A percentile compares a stretch with the other conserved stretches of the same genome.
Evolutionary conservation across 2,113 vertebrate genomes (phyloP).

Genomic region (Cyprinodon tularosa): DNA sequence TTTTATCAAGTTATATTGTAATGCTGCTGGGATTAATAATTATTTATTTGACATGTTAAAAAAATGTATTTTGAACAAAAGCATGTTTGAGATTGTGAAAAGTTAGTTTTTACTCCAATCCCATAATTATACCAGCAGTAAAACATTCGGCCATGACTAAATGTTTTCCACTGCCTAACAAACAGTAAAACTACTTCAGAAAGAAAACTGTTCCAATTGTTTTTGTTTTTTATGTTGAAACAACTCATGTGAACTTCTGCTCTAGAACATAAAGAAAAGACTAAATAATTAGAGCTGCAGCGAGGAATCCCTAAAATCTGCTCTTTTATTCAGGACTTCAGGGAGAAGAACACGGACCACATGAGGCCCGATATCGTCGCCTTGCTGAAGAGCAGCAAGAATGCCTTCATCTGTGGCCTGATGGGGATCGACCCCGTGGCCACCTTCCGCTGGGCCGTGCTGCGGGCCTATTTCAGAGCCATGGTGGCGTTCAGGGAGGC

Average conservation of each 20-base stretch:
- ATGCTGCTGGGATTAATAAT: background rate
- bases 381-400: slow-evolving; percentile 94
- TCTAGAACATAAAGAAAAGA: background rate
- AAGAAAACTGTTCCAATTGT: slow-evolving; percentile 1
- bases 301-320: slow-evolving; percentile 60
- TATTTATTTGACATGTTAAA: background rate
- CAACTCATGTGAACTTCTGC: background rate
- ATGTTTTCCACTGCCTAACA: slow-evolving; percentile 14
- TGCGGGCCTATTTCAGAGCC: slow-evolving; percentile 93
- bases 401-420: slow-evolving; percentile 92
- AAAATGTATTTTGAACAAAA: background rate
- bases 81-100: background rate
- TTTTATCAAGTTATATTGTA: too few relatives aligned
- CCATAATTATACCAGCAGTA: slow-evolving; percentile 6
- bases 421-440: slow-evolving; percentile 94
- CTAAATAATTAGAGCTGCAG: background rate
- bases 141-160: slow-evolving; percentile 24
- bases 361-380: slow-evolving; percentile 97
- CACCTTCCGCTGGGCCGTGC: slow-evolving; percentile 95
- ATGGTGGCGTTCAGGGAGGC: slow-evolving; percentile 89
- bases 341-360: slow-evolving; percentile 98
- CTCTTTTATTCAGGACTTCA: slow-evolving; percentile 86
- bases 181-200: slow-evolving; percentile 14
- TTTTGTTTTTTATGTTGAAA: slow-evolving; percentile 16
- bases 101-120: background rate